phyloP scores from a whole-genome alignment of 2,797 vertebrate genomes.

The Spea hammondii region DNA sequence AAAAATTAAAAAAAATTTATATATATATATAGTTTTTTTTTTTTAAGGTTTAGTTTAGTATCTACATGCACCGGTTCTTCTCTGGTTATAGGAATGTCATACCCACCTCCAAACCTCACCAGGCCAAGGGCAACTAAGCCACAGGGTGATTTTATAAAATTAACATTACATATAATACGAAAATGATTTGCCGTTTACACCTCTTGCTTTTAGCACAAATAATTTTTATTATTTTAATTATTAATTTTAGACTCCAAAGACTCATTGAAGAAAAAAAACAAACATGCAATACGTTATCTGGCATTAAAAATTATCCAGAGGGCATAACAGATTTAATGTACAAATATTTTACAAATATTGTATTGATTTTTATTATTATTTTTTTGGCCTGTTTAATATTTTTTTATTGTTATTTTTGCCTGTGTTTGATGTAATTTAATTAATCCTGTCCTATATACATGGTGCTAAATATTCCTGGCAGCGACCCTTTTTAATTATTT shows the following conservation, averaged over 20 bases:
- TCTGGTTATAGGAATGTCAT: no score
- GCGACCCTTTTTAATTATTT: slow-evolving; percentile 85
- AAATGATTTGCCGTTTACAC: slow-evolving; percentile 12
- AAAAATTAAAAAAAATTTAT: no score
- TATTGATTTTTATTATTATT: slow-evolving; percentile 56
- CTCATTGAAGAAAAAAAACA: background rate
- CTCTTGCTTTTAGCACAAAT: slow-evolving; percentile 23
- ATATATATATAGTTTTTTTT: no score
- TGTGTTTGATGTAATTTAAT: slow-evolving; percentile 83
- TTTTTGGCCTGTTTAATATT: slow-evolving; percentile 66
- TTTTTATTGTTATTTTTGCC: slow-evolving; percentile 66
- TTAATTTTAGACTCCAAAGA: background rate
- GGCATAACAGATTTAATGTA: slow-evolving; percentile 78
- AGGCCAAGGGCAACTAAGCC: no score
- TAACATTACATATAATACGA: no score
- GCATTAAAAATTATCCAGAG: slow-evolving; percentile 66
- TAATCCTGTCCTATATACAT: slow-evolving; percentile 80
- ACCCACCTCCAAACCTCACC: no score
- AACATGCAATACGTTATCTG: slow-evolving; percentile 43
- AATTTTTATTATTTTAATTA: slow-evolving; percentile 1
- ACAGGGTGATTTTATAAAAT: no score
- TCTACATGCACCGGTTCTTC: no score
- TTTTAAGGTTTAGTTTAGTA: no score
- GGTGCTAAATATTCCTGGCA: slow-evolving; percentile 97
- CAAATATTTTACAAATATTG: slow-evolving; percentile 87